Evolutionary conservation across 2,797 vertebrate species (phyloP).

Genomic region (Poeciliopsis paucimaculata): DNA sequence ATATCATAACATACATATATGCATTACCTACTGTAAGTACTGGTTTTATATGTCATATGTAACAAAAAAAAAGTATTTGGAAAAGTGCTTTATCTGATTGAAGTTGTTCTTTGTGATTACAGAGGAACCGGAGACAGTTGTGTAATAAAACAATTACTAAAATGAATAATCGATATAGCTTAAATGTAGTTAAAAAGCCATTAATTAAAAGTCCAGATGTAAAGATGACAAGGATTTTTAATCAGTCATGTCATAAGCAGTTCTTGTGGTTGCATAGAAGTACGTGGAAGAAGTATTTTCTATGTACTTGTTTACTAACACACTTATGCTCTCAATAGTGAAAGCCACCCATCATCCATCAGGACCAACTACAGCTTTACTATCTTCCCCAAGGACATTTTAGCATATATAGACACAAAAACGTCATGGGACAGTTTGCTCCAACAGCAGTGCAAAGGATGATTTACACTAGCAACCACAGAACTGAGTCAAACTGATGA

Average conservation of each 20-base stretch:
- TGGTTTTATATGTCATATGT: too few relatives aligned
- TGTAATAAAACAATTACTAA: too few relatives aligned
- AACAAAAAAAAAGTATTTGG: too few relatives aligned
- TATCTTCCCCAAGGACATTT: background rate
- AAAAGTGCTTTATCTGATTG: too few relatives aligned
- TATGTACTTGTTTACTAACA: background rate
- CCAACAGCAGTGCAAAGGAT: background rate
- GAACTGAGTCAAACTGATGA: background rate
- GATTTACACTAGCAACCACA: background rate
- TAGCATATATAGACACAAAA: background rate
- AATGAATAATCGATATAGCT: background rate
- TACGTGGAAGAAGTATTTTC: background rate
- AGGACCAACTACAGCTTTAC: background rate
- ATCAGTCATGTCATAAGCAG: background rate
- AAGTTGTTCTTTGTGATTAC: too few relatives aligned
- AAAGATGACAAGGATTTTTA: background rate
- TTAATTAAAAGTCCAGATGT: background rate
- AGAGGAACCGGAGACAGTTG: too few relatives aligned
- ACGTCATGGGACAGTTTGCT: background rate
- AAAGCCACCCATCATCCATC: background rate
- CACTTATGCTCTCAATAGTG: background rate
- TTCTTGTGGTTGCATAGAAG: background rate
- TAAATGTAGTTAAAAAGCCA: background rate
- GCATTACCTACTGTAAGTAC: too few relatives aligned
- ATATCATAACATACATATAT: too few relatives aligned